A percentile compares a stretch with the other conserved stretches of the same genome.
Evolutionary conservation across 1,140 invertebrate genomes (phyloP).

Genomic region (Drosophila malerkotliana): DNA sequence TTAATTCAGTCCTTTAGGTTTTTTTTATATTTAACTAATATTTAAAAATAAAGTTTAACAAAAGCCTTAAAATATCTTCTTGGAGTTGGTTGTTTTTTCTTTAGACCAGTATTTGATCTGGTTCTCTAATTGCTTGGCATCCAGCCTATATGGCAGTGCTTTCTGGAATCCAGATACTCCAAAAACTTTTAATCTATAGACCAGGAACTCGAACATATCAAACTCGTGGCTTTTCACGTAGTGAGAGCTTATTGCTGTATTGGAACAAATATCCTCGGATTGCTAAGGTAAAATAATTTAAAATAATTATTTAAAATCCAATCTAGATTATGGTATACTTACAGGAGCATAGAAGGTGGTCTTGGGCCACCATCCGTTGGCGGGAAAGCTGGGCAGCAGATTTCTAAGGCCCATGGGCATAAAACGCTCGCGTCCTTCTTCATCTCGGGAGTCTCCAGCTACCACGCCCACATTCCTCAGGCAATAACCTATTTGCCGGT

Average conservation of each 20-base stretch:
- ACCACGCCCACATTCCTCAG: constrained; percentile 93
- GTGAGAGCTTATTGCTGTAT: constrained; percentile 27
- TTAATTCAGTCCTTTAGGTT: not conserved
- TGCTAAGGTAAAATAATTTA: not conserved
- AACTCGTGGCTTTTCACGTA: constrained; percentile 39
- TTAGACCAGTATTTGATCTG: constrained; percentile 26
- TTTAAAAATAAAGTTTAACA: not conserved
- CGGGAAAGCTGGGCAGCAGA: constrained; percentile 89
- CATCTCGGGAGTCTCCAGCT: constrained; percentile 94
- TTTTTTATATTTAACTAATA: not conserved
- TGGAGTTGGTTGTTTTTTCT: constrained; percentile 16
- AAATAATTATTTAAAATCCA: not conserved
- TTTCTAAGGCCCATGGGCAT: constrained; percentile 89
- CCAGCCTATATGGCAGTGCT: constrained; percentile 12
- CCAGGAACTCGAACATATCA: constrained; percentile 22
- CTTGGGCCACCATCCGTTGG: constrained; percentile 52
- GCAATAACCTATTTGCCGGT: constrained; percentile 96
- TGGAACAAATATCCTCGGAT: constrained; percentile 17
- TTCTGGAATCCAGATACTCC: constrained; percentile 10
- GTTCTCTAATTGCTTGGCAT: constrained; percentile 8
- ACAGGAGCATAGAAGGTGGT: constrained; percentile 23
- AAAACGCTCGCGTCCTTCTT: constrained; percentile 92
- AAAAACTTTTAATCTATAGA: constrained; percentile 11
- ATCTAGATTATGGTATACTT: not conserved
- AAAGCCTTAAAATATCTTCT: not conserved